A percentile compares a stretch with the other conserved stretches of the same genome.
Evolutionary conservation across 1,140 invertebrate genomes (phyloP).

Genomic region (Brachionus plicatilis): DNA sequence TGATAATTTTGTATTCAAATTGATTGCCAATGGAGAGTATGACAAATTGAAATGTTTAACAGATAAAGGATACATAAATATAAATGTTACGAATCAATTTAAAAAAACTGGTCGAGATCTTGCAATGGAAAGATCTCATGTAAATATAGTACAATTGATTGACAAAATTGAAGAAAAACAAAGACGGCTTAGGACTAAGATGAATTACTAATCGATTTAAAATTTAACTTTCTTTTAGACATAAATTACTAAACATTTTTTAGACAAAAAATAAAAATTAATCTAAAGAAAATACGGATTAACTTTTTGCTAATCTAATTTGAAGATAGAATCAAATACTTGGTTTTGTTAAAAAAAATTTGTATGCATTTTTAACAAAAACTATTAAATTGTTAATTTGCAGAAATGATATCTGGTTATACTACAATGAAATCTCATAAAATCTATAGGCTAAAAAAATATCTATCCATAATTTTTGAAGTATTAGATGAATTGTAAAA

Average conservation of each 20-base stretch:
- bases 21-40: slow-evolving; percentile 25
- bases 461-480: no score
- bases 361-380: no score
- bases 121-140: slow-evolving; percentile 29
- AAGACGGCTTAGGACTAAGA: not conserved
- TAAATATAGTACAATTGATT: slow-evolving; percentile 39
- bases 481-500: no score
- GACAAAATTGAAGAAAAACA: slow-evolving; percentile 29
- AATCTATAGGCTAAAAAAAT: no score
- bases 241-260: not conserved
- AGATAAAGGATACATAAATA: slow-evolving; percentile 28
- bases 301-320: not conserved
- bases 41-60: slow-evolving; percentile 1
- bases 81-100: slow-evolving; percentile 22
- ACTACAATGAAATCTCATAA: no score
- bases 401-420: no score
- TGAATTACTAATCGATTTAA: slow-evolving; percentile 24
- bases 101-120: slow-evolving; percentile 26
- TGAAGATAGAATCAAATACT: not conserved
- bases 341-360: no score
- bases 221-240: not conserved
- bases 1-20: slow-evolving; percentile 12
- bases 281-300: no score
- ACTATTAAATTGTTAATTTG: no score
- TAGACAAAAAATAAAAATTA: not conserved